Base-by-base conservation (phyloP, 2,797 vertebrate species). In the Sorex maritimensis region DNA sequence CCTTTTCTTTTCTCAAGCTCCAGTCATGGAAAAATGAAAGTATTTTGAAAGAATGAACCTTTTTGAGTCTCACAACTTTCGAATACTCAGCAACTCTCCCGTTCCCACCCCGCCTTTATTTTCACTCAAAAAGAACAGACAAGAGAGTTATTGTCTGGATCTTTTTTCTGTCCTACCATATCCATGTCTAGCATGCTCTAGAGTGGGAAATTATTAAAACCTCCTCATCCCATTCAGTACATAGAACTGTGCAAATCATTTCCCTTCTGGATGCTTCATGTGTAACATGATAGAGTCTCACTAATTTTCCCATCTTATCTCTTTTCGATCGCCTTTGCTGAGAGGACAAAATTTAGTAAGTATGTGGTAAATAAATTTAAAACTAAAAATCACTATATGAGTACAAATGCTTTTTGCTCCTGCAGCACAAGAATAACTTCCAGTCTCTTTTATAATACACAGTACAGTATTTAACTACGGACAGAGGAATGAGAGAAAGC, bases 381-480 rank as follows among this genome's bases (percentile, higher is more conserved):
- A 90, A 58, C 24, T 52, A 79, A 63, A 90, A 65, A 49, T 77
- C 26, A 41, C 55, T 17, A 4, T 23, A 23, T 26, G 68, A 6
- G 5, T 34, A 46, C 6, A 74, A n/a, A 61, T 67, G 17, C 5
- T 2, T 3, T 34, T 0, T 61, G 52, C n/a, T 84, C 49, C 30
- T 85, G 67, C 10, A 82, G 71, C 44, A 84, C 23, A 82, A 61
- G 94, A 79, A 69, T 15, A 21, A 21, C n/a, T 55, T 49, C 82
- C 12, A 81, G 34, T 24, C 0, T 71, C 23, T 44, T 88, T 84
- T n/a, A 17, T 72, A 28, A 19, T 79, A 52, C 86, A 58, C n/a
- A 38, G 21, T 26, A 13, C n/a, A 15, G 34, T 67, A 46, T 41
- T 5, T 10, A 88, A 77, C 23, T 63, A 67, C 34, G n/a, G 34